phyloP scores from a whole-genome alignment of 2,888 invertebrate species.

The Luperina nickerlii region DNA sequence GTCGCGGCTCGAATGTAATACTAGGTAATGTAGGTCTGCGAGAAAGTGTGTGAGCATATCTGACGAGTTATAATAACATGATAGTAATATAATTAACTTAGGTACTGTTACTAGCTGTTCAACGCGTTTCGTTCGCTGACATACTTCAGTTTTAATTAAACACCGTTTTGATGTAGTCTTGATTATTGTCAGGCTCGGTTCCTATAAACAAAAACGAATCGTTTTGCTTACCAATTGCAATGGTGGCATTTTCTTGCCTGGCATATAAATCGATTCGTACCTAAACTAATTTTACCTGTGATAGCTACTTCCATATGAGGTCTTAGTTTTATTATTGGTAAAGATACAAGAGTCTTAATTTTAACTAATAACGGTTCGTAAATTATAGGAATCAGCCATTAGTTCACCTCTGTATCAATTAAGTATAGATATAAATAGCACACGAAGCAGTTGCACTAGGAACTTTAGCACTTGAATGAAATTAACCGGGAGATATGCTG shows the following conservation, averaged over 20 bases:
- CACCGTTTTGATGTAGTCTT: neutral
- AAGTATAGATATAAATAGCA: neutral
- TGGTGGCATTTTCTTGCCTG: too few relatives aligned
- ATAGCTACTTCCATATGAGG: too few relatives aligned
- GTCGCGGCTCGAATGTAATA: slow-evolving; percentile 25
- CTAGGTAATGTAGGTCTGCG: slow-evolving; percentile 16
- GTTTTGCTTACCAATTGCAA: too few relatives aligned
- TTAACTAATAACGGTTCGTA: too few relatives aligned
- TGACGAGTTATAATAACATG: slow-evolving; percentile 4
- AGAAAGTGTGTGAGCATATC: slow-evolving; percentile 38
- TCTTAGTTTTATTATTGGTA: too few relatives aligned
- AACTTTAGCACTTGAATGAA: neutral
- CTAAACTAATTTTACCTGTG: too few relatives aligned
- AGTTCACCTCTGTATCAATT: neutral
- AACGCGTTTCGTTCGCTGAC: neutral
- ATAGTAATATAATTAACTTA: slow-evolving; percentile 6
- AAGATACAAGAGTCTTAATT: too few relatives aligned
- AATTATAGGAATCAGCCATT: too few relatives aligned
- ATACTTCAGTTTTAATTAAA: neutral
- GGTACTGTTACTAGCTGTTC: neutral
- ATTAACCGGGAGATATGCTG: too few relatives aligned
- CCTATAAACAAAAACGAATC: too few relatives aligned
- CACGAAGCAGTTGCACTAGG: neutral
- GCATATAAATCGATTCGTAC: too few relatives aligned
- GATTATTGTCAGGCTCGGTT: neutral